Evolutionary conservation across 2,797 vertebrate genomes (phyloP).

Genomic region (Tauraco hartlaubi): DNA sequence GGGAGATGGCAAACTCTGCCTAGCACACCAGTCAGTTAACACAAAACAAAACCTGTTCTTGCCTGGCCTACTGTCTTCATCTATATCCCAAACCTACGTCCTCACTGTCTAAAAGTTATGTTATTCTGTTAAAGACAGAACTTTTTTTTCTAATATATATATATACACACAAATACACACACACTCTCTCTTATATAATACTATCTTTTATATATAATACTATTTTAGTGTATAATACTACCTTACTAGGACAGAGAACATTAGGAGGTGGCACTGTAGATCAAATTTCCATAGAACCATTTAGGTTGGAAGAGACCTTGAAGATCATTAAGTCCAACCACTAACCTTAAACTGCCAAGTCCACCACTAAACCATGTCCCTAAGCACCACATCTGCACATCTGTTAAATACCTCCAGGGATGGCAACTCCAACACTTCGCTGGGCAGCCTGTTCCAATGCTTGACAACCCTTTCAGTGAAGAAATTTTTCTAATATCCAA

Average conservation of each 20-base stretch:
- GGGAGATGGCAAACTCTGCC: background rate
- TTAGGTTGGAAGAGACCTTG: too few relatives aligned
- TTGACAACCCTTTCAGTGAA: too few relatives aligned
- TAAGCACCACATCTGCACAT: too few relatives aligned
- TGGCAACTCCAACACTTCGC: too few relatives aligned
- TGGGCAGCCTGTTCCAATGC: too few relatives aligned
- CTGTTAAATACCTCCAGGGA: too few relatives aligned
- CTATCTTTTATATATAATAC: background rate
- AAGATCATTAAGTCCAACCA: too few relatives aligned
- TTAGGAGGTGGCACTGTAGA: background rate
- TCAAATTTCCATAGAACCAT: background rate
- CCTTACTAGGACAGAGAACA: background rate
- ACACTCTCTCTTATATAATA: background rate
- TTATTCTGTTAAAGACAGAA: background rate
- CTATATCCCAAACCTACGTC: background rate
- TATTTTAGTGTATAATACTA: background rate
- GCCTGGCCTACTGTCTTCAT: background rate
- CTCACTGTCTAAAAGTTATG: background rate
- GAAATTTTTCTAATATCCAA: too few relatives aligned
- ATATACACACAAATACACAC: background rate
- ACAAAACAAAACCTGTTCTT: background rate
- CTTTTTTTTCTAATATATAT: too few relatives aligned
- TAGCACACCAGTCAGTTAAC: background rate
- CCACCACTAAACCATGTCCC: too few relatives aligned
- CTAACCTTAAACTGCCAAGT: too few relatives aligned